These are phyloP conservation scores for Ispidina lecontei DNA, from an alignment of 2,797 vertebrate genomes.

Conservation along the genomic window DNA sequence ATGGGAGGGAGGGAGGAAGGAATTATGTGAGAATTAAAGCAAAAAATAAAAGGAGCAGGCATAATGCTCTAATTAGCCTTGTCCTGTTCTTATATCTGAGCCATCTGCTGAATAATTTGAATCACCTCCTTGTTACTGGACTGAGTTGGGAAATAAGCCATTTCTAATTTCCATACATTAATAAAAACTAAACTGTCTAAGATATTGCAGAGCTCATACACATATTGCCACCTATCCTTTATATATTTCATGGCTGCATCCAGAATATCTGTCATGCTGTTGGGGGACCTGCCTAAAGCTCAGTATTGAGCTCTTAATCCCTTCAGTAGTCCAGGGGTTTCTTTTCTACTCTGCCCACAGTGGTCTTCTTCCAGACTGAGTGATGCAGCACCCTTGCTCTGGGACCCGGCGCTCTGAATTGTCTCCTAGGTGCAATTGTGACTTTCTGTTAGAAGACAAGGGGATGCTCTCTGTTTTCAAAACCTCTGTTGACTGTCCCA, in stretches of 20 bases:
- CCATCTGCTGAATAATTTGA: conserved; percentile 72
- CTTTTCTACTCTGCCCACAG: not conserved
- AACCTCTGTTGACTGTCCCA: not conserved
- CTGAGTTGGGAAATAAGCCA: no score
- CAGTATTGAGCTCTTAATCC: not conserved
- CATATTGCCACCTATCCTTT: no score
- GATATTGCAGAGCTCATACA: no score
- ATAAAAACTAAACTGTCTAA: no score
- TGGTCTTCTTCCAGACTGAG: not conserved
- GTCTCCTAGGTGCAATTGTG: not conserved
- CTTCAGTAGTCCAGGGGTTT: not conserved
- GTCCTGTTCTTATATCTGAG: conserved; percentile 53
- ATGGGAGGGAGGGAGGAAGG: conserved; percentile 5
- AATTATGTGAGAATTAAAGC: conserved; percentile 58
- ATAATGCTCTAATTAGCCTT: conserved; percentile 61
- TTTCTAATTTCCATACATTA: no score
- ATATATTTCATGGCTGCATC: no score
- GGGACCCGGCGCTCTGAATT: not conserved
- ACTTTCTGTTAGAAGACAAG: not conserved
- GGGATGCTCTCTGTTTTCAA: not conserved
- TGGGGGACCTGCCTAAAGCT: no score
- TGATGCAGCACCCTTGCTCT: not conserved
- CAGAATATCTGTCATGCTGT: no score
- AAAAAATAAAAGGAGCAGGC: conserved; percentile 31
- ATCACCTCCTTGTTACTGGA: conserved; percentile 37